Evolutionary conservation across 2,113 vertebrate species (phyloP), one percentile per base, ranked within the genome.

Genomic region (Protomyctophum bolini): DNA sequence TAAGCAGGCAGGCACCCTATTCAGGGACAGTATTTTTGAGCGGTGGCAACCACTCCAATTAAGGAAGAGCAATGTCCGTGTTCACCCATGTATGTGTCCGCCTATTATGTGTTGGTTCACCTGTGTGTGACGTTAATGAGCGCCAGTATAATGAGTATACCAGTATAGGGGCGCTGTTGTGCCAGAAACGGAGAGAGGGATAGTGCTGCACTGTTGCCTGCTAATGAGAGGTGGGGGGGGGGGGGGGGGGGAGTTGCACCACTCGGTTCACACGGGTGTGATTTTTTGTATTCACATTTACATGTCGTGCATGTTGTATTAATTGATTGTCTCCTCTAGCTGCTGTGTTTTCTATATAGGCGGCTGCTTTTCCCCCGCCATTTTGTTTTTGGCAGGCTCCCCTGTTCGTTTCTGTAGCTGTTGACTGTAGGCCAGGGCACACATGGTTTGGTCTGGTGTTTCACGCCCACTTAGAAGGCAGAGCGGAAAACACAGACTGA

Each of bases 261-360:
- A n/a, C n/a, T n/a, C n/a, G n/a, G n/a, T n/a, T n/a, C n/a, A n/a
- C n/a, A n/a, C 67, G n/a, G n/a, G n/a, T n/a, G n/a, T n/a, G n/a
- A n/a, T n/a, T n/a, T n/a, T n/a, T n/a, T n/a, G n/a, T 62, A 58
- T 63, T 70, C 57, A 71, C 52, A 85, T 88, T 90, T 83, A 82
- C 87, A 82, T 86, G 81, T 82, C 59, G 83, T 87, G 85, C 83
- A 88, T 88, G 87, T 85, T 81, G 83, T 77, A 89, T 81, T 63
- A 73, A 85, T 82, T 60, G 76, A 76, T 85, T 63, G 73, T 72
- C 78, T 73, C 64, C 73, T 75, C 84, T 82, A 76, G 88, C 83
- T 85, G 83, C 58, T 72, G 79, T 73, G 70, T 68, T 76, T 80
- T 76, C 59, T 15, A 56, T 15, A 56, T 21, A 21, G 28, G 70